Base-by-base conservation (phyloP, 2,888 invertebrate genomes). In the Eilema sororculum region DNA sequence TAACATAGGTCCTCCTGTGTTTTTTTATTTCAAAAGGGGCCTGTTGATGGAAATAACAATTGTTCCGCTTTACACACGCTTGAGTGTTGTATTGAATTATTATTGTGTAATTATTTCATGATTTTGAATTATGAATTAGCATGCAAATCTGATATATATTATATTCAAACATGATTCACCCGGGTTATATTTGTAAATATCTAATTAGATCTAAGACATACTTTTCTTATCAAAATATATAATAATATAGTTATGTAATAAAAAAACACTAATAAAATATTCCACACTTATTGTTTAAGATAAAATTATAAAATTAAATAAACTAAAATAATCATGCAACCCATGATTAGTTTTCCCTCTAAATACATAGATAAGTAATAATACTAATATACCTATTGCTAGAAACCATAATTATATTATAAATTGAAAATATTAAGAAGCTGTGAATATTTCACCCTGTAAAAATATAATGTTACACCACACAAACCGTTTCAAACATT, bases 391-490 rank as follows among this genome's bases (percentile, higher is more conserved):
- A 28, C 5, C 20, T 41, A 25, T 30, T 30, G 13, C 3, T 41
- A 41, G 41, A 41, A 60, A 22, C 3, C 28, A 28, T 28, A 9
- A 37, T 41, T 33, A 41, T 64, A 41, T 64, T n/a, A 41, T 56
- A 16, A 24, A n/a, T 46, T 63, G 2, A 58, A 56, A 62, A 33
- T 62, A 56, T 24, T 24, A 69, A 16, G 9, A 66, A 41, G 37
- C 30, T 25, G n/a, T 33, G 56, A 46, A 9, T 37, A 58, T 65
- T 30, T 13, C 25, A 65, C 58, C 65, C 65, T 60, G 52, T 46
- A 30, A 58, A 58, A 58, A 58, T 58, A 22, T 64, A 58, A 57
- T 68, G 46, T 68, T 68, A 68, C 10, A 41, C 3, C n/a, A 68
- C 52, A 52, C 56, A 61, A 61, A 61, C 22, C 2, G 4, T 56